These are phyloP conservation scores for Theretra japonica DNA, from an alignment of 2,888 invertebrate species.

Conservation along the genomic window DNA sequence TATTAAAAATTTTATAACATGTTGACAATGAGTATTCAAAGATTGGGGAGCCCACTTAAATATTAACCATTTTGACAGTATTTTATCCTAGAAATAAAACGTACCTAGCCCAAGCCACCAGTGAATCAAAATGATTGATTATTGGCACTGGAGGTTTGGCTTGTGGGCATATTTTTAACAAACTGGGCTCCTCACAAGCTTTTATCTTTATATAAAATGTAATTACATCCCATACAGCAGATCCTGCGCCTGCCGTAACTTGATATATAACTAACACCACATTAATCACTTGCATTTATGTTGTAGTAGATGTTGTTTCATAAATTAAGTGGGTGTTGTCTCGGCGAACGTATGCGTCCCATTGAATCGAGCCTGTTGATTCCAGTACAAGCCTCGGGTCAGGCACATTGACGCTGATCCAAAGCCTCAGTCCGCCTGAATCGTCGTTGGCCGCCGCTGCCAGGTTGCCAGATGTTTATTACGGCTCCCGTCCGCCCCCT, in stretches of 20 bases:
- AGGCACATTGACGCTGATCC: slow-evolving; percentile 76
- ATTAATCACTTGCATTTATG: slow-evolving; percentile 36
- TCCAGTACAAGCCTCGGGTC: slow-evolving; percentile 83
- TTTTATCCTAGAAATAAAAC: background rate
- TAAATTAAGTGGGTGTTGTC: slow-evolving; percentile 29
- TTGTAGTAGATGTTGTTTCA: slow-evolving; percentile 48
- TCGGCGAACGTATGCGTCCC: slow-evolving; percentile 33
- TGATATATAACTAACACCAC: slow-evolving; percentile 13
- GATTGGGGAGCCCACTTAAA: background rate
- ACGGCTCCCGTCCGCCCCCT: slow-evolving; percentile 26
- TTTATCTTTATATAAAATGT: background rate
- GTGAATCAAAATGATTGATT: no score
- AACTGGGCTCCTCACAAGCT: background rate
- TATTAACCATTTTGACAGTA: background rate
- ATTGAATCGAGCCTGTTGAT: slow-evolving; percentile 72
- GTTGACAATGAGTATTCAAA: background rate
- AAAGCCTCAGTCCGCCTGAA: slow-evolving; percentile 33
- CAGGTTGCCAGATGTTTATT: slow-evolving; percentile 29
- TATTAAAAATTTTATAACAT: background rate
- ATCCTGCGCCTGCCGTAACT: slow-evolving; percentile 7
- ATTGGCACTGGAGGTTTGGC: no score
- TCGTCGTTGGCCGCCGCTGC: slow-evolving; percentile 13
- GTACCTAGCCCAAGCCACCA: no score
- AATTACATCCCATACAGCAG: background rate
- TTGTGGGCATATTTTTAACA: no score